Percentiles rank a stretch among this genome's conserved stretches.
Conservation (phyloP, 35 echinoderm and acorn worm genomes). For the Apostichopus californicus region DNA sequence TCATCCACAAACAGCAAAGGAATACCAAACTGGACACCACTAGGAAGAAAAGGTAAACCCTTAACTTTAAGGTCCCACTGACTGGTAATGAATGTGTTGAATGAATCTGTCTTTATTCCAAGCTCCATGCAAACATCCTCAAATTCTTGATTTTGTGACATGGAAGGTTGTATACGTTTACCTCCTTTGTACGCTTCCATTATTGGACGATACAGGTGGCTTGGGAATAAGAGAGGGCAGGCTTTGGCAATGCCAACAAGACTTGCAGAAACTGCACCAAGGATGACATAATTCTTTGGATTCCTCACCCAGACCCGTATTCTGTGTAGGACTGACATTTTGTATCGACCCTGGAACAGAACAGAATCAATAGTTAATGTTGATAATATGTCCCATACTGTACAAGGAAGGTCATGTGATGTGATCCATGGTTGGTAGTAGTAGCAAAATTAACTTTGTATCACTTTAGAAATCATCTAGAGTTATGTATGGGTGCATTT, state of each 20-base stretch:
- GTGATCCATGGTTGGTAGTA: too few species aligned
- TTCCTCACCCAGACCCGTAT: constrained; percentile 35
- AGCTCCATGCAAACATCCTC: constrained; percentile 69
- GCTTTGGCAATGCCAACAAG: constrained; percentile 67
- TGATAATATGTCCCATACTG: not conserved
- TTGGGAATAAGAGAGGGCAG: constrained; percentile 71
- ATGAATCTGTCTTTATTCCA: constrained; percentile 49
- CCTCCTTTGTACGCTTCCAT: constrained; percentile 70
- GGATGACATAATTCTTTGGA: constrained; percentile 59
- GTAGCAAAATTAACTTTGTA: too few species aligned
- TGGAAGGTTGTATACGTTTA: constrained; percentile 7
- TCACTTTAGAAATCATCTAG: too few species aligned
- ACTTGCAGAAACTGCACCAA: constrained; percentile 55
- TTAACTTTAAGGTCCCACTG: constrained; percentile 58
- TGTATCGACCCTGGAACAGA: not conserved
- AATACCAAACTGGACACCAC: constrained; percentile 84
- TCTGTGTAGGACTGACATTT: constrained; percentile 53
- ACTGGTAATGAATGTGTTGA: constrained; percentile 62
- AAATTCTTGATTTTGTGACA: constrained; percentile 69
- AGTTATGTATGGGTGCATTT: too few species aligned
- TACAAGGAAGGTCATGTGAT: too few species aligned
- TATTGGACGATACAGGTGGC: constrained; percentile 55
- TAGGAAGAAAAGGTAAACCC: constrained; percentile 77
- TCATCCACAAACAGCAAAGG: constrained; percentile 68
- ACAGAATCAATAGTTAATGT: not conserved